Conservation (phyloP, 1,140 invertebrate genomes). For the Coptotermes formosanus region DNA sequence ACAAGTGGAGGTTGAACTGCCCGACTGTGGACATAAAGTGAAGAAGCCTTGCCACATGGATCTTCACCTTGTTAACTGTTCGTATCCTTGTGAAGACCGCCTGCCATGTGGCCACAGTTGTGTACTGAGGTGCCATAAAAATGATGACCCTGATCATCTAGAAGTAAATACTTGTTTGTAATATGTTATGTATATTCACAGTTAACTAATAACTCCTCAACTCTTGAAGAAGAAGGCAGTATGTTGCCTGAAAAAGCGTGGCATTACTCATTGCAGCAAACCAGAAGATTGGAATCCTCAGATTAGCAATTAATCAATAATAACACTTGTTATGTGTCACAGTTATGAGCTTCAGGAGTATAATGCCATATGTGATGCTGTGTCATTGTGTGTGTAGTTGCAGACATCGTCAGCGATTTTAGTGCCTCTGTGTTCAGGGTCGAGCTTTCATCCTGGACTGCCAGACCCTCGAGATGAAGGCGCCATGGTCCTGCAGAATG, state of each 20-base stretch:
- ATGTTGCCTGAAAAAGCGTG: not conserved
- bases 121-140: constrained; percentile 48
- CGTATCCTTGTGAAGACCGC: constrained; percentile 45
- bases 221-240: not conserved
- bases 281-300: too few species aligned
- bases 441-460: too few species aligned
- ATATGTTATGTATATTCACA: not conserved
- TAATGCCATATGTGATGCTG: too few species aligned
- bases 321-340: too few species aligned
- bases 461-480: too few species aligned
- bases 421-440: too few species aligned
- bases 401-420: too few species aligned
- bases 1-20: constrained; percentile 43
- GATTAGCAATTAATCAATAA: too few species aligned
- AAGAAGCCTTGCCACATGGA: constrained; percentile 47
- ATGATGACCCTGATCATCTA: constrained; percentile 51
- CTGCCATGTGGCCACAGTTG: constrained; percentile 55
- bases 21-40: constrained; percentile 52
- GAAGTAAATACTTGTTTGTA: constrained; percentile 38
- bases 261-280: not conserved
- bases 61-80: constrained; percentile 44
- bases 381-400: too few species aligned
- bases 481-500: too few species aligned
- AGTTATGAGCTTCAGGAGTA: too few species aligned
- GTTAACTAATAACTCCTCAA: not conserved